Evolutionary conservation across 2,888 invertebrate genomes (phyloP).

Genomic region (Halictus ligatus): DNA sequence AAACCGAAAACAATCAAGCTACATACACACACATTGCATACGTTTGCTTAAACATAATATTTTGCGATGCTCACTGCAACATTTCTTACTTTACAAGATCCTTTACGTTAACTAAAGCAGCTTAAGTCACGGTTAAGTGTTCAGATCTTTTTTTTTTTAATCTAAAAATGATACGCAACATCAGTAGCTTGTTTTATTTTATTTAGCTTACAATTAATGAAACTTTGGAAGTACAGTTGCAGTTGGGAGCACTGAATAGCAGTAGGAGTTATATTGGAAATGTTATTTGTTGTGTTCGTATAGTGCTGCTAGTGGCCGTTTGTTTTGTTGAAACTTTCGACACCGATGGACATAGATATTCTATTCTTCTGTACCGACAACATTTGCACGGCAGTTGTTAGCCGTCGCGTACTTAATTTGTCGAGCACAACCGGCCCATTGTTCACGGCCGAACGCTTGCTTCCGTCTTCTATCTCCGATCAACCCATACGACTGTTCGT

Average conservation of each 20-base stretch:
- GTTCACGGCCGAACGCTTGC: slow-evolving; percentile 23
- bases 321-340: not conserved
- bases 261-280: not conserved
- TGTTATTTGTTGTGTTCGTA: not conserved
- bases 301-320: not conserved
- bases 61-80: not conserved
- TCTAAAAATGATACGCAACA: not conserved
- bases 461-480: slow-evolving; percentile 18
- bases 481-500: not conserved
- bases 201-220: not conserved
- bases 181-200: not conserved
- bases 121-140: not conserved
- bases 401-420: not conserved
- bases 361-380: not conserved
- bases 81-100: not conserved
- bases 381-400: slow-evolving; percentile 23
- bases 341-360: not conserved
- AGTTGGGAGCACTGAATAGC: not conserved
- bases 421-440: slow-evolving; percentile 20
- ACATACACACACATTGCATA: not conserved
- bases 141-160: not conserved
- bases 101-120: not conserved
- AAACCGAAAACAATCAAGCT: slow-evolving; percentile 26
- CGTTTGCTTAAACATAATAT: not conserved
- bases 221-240: not conserved